A percentile compares a stretch with the other conserved stretches of the same genome.
Evolutionary conservation across 2,888 invertebrate genomes (phyloP).

Genomic region (Drosophila maculinotata): DNA sequence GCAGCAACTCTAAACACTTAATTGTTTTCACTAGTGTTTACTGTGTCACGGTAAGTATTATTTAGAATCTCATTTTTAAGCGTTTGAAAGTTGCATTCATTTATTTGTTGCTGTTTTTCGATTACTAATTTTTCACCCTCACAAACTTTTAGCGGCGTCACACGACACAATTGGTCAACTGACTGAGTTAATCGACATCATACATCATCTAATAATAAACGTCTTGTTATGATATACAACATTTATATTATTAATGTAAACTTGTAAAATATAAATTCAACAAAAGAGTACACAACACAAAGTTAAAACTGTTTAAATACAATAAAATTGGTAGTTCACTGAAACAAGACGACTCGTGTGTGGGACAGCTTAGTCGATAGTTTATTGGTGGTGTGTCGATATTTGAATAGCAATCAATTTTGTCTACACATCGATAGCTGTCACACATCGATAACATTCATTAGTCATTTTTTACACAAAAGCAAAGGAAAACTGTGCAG

Average conservation of each 20-base stretch:
- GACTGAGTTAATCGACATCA: neutral
- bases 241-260: neutral
- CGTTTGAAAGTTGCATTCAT: conserved; percentile 33
- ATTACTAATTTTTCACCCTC: conserved; percentile 59
- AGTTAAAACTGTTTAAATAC: too few species aligned
- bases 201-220: too few species aligned
- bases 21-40: conserved; percentile 5
- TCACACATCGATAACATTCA: conserved; percentile 38
- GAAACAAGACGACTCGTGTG: neutral
- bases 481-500: conserved; percentile 42
- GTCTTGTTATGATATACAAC: too few species aligned
- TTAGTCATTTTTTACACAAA: conserved; percentile 66
- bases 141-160: conserved; percentile 21
- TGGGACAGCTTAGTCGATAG: neutral
- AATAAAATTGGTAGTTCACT: neutral
- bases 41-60: neutral
- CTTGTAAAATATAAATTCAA: neutral
- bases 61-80: conserved; percentile 29
- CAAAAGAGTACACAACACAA: too few species aligned
- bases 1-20: conserved; percentile 31
- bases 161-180: conserved; percentile 26
- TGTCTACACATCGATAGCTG: conserved; percentile 25
- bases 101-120: conserved; percentile 60
- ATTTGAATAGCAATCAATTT: neutral
- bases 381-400: neutral